A percentile compares a stretch with the other conserved stretches of the same genome.
Evolutionary conservation across 2,797 vertebrate genomes (phyloP).

Genomic region (Sylvia borin): DNA sequence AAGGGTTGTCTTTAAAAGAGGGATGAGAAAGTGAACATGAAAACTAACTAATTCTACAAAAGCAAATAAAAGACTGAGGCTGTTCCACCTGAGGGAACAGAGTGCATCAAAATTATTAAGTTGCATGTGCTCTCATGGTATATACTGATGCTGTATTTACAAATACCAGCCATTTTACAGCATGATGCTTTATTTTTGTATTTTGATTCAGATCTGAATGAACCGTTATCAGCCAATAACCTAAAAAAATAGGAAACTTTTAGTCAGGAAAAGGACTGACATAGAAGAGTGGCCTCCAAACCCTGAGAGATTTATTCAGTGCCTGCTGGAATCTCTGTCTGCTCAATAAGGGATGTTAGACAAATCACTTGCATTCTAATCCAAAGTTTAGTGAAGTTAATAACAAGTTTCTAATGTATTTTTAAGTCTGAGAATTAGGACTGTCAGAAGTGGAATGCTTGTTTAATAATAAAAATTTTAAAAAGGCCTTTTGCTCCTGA

Average conservation of each 20-base stretch:
- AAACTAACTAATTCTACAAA: background rate
- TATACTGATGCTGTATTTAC: background rate
- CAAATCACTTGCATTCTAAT: background rate
- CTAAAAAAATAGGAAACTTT: background rate
- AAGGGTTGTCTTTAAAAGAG: background rate
- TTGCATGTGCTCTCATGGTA: background rate
- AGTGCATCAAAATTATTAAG: background rate
- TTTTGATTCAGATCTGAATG: background rate
- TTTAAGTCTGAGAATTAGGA: background rate
- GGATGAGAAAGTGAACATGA: background rate
- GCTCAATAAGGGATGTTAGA: background rate
- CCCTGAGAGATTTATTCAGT: background rate
- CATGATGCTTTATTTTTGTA: background rate
- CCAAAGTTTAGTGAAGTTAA: background rate
- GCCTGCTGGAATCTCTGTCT: background rate
- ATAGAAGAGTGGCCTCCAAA: background rate
- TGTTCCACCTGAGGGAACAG: background rate
- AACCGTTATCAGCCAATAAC: background rate
- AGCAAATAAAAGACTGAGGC: background rate
- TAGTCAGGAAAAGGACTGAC: background rate
- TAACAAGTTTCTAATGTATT: background rate
- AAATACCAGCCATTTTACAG: background rate
- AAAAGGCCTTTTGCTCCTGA: background rate
- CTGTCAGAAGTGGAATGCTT: background rate
- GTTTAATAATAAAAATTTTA: background rate